Evolutionary conservation across 2,888 invertebrate genomes (phyloP), one percentile per base, ranked within the genome.

Genomic region (Octonoba sinensis): DNA sequence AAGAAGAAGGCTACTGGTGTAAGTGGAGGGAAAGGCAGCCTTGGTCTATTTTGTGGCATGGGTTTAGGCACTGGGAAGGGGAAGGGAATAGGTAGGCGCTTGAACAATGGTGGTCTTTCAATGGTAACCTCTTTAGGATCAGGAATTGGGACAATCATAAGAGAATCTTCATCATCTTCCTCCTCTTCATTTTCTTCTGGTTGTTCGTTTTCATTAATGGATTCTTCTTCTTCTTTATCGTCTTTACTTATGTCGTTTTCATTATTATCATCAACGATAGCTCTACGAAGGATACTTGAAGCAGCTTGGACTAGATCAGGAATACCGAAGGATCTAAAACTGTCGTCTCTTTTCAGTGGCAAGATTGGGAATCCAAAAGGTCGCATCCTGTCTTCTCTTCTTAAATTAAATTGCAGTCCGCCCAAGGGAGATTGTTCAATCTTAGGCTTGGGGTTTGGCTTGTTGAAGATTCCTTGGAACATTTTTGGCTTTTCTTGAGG

Each of bases 401-500:
- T 66, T 56, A 82, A 66, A 60, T 73, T 73, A 15, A 76, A 71
- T 24, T 82, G 82, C 13, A 82, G 20, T 1, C 82, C 82, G 18
- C 76, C 76, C 16, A 72, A 60, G 0, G 75, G 74, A 0, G 82
- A 76, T n/a, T 64, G 81, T 60, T 82, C 82, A 44, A 82, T 27
- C 18, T 82, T 82, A 15, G 82, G 83, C 27, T 64, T 83, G 4
- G 83, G 83, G 36, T 36, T 36, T 36, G 36, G 36, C 65, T 78
- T 78, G 66, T 60, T 83, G 51, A 78, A 83, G 8, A 76, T 49
- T 51, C 66, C 60, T 56, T 76, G 75, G 47, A 82, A 82, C n/a
- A 75, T 57, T 60, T 83, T 83, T 6, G 83, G 83, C 51, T 83
- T 83, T 64, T 83, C 83, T 47, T 69, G 78, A 0, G 83, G 83